These are phyloP conservation scores for Austrofundulus limnaeus DNA, from an alignment of 2,113 vertebrate species.

Conservation along the genomic window DNA sequence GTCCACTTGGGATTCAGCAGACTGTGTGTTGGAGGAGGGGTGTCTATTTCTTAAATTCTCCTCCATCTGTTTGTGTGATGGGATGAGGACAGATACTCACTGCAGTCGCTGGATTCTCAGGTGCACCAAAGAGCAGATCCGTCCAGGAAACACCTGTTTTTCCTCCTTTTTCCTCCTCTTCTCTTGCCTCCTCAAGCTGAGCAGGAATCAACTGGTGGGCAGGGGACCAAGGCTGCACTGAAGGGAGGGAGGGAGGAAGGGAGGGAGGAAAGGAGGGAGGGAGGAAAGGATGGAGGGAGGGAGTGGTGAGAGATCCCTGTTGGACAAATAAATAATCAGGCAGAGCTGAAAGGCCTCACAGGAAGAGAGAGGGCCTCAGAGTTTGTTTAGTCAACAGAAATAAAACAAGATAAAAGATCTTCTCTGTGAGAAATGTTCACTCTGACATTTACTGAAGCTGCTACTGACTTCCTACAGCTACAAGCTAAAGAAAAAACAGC, in stretches of 20 bases:
- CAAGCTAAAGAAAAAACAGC: no score
- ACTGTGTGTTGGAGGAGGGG: not conserved
- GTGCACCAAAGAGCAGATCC: conserved; percentile 14
- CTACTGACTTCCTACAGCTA: no score
- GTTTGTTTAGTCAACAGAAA: conserved; percentile 1
- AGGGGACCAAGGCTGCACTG: conserved; percentile 27
- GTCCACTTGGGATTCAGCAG: conserved; percentile 15
- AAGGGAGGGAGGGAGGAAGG: conserved; percentile 27
- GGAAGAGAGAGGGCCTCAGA: conserved; percentile 5
- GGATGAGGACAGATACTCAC: conserved; percentile 63
- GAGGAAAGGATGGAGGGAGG: conserved; percentile 20
- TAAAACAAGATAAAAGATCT: not conserved
- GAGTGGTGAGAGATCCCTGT: conserved; percentile 14
- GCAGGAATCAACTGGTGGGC: conserved; percentile 48
- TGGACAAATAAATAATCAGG: conserved; percentile 60
- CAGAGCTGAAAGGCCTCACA: conserved; percentile 39
- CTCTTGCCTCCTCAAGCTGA: conserved; percentile 20
- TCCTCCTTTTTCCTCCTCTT: conserved; percentile 22
- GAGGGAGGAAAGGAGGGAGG: conserved; percentile 3
- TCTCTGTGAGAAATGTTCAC: not conserved
- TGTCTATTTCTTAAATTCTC: not conserved
- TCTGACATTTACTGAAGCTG: no score
- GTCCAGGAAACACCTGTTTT: conserved; percentile 14
- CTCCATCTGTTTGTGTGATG: conserved; percentile 18
- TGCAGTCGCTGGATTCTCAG: conserved; percentile 23